These are phyloP conservation scores for Anastrepha obliqua DNA, from an alignment of 1,140 invertebrate species.

Conservation along the genomic window DNA sequence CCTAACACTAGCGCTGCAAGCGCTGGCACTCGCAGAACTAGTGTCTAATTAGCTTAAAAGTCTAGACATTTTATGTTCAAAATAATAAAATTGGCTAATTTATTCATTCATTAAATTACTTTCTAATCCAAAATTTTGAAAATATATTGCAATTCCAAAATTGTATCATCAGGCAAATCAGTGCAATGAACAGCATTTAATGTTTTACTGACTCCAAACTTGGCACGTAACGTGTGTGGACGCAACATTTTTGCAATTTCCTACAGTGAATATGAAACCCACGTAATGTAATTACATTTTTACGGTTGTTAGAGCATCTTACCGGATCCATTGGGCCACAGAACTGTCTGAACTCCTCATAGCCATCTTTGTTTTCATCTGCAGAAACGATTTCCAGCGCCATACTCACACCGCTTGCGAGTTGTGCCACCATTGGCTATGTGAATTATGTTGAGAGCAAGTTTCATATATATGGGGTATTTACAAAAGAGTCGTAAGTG, in stretches of 20 bases:
- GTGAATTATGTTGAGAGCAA: not conserved
- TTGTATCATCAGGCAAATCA: constrained; percentile 90
- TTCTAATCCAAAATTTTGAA: constrained; percentile 81
- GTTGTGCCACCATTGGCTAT: constrained; percentile 87
- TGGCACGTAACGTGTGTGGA: constrained; percentile 88
- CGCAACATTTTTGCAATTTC: constrained; percentile 89
- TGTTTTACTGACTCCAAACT: constrained; percentile 88
- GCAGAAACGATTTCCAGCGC: constrained; percentile 88
- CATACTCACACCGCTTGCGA: constrained; percentile 88
- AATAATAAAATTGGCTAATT: constrained; percentile 4
- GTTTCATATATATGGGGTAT: no score
- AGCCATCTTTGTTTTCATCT: constrained; percentile 76
- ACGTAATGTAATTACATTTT: constrained; percentile 8
- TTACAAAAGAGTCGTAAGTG: no score
- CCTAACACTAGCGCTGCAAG: constrained; percentile 45
- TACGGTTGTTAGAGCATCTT: constrained; percentile 70
- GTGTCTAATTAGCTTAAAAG: constrained; percentile 18
- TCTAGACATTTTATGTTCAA: not conserved
- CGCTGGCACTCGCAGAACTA: constrained; percentile 27
- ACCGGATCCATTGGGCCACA: constrained; percentile 92
- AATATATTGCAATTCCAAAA: constrained; percentile 89
- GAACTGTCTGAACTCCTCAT: constrained; percentile 86
- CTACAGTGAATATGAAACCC: constrained; percentile 75
- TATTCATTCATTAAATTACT: constrained; percentile 47
- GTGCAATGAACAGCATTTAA: constrained; percentile 95